Conservation (phyloP, 2,888 invertebrate genomes). For the Acanthacorydalis orientalis region DNA sequence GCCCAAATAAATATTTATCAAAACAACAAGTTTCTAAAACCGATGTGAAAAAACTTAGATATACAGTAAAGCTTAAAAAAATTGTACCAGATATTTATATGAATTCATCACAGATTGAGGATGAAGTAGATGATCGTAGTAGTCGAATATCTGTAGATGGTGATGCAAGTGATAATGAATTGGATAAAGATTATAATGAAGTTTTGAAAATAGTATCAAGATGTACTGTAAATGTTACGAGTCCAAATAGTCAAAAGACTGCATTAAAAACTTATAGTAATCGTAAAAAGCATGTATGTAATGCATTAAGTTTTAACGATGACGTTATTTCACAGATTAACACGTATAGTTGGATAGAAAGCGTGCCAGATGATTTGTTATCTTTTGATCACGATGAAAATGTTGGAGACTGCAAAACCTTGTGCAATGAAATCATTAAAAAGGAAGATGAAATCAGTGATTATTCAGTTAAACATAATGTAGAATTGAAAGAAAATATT, state of each 20-base stretch:
- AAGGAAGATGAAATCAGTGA: too few relatives aligned
- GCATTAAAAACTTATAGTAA: slow-evolving; percentile 18
- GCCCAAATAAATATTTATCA: background rate
- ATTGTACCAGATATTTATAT: background rate
- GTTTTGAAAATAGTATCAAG: slow-evolving; percentile 17
- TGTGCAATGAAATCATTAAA: too few relatives aligned
- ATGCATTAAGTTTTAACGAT: slow-evolving; percentile 13
- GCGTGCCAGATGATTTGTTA: slow-evolving; percentile 6
- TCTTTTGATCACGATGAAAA: background rate
- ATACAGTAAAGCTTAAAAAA: background rate
- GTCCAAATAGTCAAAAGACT: slow-evolving; percentile 9
- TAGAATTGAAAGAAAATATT: too few relatives aligned
- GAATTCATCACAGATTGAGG: slow-evolving; percentile 8
- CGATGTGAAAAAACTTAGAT: slow-evolving; percentile 4
- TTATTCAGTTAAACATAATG: too few relatives aligned
- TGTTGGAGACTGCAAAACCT: background rate
- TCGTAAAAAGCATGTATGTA: slow-evolving; percentile 14
- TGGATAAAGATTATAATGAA: slow-evolving; percentile 7
- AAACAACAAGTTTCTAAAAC: slow-evolving; percentile 15
- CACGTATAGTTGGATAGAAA: slow-evolving; percentile 7
- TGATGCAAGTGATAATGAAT: slow-evolving; percentile 13
- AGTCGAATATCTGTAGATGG: too few relatives aligned
- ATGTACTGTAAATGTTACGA: slow-evolving; percentile 8
- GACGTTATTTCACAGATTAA: slow-evolving; percentile 10
- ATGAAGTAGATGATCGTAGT: slow-evolving; percentile 7